Conservation (phyloP, 1,140 invertebrate genomes). For the Macrostomum lignano region DNA sequence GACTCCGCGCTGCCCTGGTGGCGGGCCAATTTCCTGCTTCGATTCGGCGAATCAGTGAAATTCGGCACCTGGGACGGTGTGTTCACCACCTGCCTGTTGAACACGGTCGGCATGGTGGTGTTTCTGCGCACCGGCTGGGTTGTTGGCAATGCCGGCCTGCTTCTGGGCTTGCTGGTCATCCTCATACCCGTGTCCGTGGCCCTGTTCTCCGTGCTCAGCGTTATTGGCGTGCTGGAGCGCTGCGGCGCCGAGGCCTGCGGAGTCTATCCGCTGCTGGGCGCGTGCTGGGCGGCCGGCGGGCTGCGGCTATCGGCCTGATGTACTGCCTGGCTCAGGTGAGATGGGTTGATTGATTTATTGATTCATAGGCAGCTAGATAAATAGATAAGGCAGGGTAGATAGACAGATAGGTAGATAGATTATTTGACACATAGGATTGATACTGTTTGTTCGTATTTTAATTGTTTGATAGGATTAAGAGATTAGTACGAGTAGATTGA, state of each 20-base stretch:
- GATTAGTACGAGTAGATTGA: no score
- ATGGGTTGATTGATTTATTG: no score
- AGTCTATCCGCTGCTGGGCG: conserved; percentile 71
- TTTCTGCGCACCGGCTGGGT: conserved; percentile 85
- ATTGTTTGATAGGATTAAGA: no score
- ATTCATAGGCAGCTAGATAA: no score
- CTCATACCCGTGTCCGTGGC: conserved; percentile 58
- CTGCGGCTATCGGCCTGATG: conserved; percentile 57
- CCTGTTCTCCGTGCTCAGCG: conserved; percentile 59
- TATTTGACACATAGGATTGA: no score
- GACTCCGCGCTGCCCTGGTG: no score
- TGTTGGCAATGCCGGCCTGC: conserved; percentile 66
- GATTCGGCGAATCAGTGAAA: conserved; percentile 39
- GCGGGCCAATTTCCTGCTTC: conserved; percentile 23
- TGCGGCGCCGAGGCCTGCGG: conserved; percentile 64
- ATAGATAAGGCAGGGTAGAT: no score
- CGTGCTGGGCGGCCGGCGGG: conserved; percentile 63
- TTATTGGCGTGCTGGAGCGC: conserved; percentile 73
- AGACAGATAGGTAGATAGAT: no score
- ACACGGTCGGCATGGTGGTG: conserved; percentile 84
- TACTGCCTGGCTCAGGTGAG: conserved; percentile 65
- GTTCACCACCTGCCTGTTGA: conserved; percentile 54
- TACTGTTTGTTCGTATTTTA: no score
- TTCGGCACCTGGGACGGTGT: conserved; percentile 95
- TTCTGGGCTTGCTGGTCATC: conserved; percentile 56